A percentile compares a stretch with the other conserved stretches of the same genome.
Conservation (phyloP, 2,888 invertebrate genomes). For the Acleris emargana region DNA sequence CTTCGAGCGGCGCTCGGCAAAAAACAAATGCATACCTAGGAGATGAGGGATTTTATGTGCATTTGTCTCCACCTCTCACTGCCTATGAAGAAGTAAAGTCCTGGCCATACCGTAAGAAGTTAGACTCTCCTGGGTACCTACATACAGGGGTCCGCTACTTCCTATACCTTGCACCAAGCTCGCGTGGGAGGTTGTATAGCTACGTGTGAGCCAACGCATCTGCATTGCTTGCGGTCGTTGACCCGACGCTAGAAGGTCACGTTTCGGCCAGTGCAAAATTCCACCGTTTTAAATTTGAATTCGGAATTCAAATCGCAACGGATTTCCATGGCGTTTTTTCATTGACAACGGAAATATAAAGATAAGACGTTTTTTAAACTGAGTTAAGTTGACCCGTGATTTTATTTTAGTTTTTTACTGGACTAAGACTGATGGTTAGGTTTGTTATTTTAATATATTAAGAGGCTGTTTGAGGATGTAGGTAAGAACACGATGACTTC, state of each 20-base stretch:
- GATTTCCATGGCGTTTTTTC: constrained; percentile 23
- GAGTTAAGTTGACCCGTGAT: neutral
- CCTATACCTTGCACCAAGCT: constrained; percentile 44
- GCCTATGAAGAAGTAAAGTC: no score
- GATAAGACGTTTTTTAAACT: neutral
- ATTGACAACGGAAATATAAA: constrained; percentile 25
- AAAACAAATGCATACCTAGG: no score
- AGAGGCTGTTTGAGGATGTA: neutral
- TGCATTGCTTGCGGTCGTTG: constrained; percentile 70
- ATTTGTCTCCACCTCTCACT: no score
- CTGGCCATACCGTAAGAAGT: no score
- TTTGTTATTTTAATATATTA: neutral
- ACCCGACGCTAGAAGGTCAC: constrained; percentile 73
- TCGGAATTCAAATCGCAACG: constrained; percentile 27
- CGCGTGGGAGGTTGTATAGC: constrained; percentile 80
- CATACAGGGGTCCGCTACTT: constrained; percentile 44
- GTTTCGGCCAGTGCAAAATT: constrained; percentile 67
- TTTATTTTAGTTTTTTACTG: neutral
- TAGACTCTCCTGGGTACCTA: no score
- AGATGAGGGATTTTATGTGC: no score
- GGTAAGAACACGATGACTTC: constrained; percentile 1
- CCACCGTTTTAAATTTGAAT: constrained; percentile 38
- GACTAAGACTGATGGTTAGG: neutral
- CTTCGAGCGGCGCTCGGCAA: no score
- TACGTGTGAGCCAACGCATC: constrained; percentile 81